Conservation (phyloP, 2,113 vertebrate species). For the mouse (Mus musculus) region GRCm39 chrX:64875001-64875500, state of each 20-base stretch:
- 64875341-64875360: too few relatives aligned
- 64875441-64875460: background rate
- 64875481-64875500: background rate
- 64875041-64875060: background rate
- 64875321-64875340: too few relatives aligned
- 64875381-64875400: background rate
- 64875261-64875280: background rate
- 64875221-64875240: background rate
- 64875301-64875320: too few relatives aligned
- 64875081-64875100: background rate
- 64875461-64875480: background rate
- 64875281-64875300: too few relatives aligned
- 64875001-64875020: background rate
- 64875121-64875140: background rate
- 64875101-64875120: background rate
- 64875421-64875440: background rate
- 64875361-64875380: too few relatives aligned
- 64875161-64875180: background rate
- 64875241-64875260: background rate
- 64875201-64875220: background rate
- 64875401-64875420: background rate
- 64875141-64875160: background rate
- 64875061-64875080: background rate
- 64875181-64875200: background rate
- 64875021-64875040: background rate